Conservation (phyloP, 1,140 invertebrate genomes). For the Saxidomus purpurata region DNA sequence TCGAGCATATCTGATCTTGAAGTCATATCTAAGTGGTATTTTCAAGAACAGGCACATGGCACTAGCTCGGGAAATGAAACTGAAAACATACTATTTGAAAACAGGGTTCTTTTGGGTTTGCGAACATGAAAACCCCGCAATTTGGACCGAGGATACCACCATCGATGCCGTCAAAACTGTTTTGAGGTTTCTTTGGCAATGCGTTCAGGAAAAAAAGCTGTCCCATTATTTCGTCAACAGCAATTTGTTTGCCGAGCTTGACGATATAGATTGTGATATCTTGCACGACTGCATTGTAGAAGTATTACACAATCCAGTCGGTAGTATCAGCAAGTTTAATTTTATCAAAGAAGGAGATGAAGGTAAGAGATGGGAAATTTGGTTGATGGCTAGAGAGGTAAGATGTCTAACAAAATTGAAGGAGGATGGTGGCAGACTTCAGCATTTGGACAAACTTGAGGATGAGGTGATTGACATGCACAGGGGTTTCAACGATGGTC, state of each 20-base stretch:
- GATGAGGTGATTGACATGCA: conserved; percentile 28
- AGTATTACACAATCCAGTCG: neutral
- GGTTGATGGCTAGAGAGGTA: neutral
- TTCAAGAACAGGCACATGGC: neutral
- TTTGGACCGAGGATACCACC: neutral
- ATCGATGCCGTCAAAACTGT: neutral
- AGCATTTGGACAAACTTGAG: conserved; percentile 24
- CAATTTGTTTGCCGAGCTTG: conserved; percentile 19
- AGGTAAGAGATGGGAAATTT: neutral
- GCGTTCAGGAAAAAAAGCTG: neutral
- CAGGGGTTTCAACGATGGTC: conserved; percentile 25
- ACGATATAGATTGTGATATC: neutral
- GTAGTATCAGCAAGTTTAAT: conserved; percentile 1
- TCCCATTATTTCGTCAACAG: conserved; percentile 28
- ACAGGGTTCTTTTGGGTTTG: conserved; percentile 48
- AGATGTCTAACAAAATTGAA: neutral
- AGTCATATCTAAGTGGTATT: conserved; percentile 38
- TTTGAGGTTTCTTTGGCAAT: neutral
- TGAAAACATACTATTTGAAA: conserved; percentile 34
- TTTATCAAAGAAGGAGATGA: neutral
- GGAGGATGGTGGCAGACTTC: neutral
- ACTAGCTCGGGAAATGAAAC: neutral
- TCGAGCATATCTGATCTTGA: conserved; percentile 42
- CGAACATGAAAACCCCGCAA: neutral
- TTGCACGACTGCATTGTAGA: neutral